Conservation (phyloP, 1,140 invertebrate species). For the Laupala kohalensis region DNA sequence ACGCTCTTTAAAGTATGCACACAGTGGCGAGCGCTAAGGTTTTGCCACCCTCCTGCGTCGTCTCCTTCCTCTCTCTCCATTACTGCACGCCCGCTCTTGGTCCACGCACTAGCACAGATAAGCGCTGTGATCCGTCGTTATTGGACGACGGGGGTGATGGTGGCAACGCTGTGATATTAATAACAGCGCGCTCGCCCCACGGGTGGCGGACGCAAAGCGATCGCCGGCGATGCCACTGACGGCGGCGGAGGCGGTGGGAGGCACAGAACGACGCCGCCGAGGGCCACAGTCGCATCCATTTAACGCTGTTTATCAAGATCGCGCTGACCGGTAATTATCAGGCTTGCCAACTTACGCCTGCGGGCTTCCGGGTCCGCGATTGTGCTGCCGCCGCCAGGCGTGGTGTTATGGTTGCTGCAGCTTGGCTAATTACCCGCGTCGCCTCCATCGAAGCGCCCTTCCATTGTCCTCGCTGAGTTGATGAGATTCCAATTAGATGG, state of each 20-base stretch:
- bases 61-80: neutral
- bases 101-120: neutral
- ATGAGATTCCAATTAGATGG: neutral
- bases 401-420: neutral
- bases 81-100: neutral
- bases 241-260: too few species aligned
- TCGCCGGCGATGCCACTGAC: neutral
- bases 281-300: neutral
- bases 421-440: neutral
- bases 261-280: too few species aligned
- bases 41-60: neutral
- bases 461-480: neutral
- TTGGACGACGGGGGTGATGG: neutral
- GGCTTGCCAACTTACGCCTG: neutral
- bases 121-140: neutral
- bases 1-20: too few species aligned
- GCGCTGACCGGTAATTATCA: neutral
- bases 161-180: neutral
- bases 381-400: neutral
- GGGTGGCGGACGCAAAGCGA: too few species aligned
- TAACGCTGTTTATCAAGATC: neutral
- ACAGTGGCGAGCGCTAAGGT: too few species aligned
- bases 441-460: neutral
- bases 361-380: neutral
- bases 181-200: neutral